Conservation (phyloP, 2,113 vertebrate genomes). For the Lepus americanus region DNA sequence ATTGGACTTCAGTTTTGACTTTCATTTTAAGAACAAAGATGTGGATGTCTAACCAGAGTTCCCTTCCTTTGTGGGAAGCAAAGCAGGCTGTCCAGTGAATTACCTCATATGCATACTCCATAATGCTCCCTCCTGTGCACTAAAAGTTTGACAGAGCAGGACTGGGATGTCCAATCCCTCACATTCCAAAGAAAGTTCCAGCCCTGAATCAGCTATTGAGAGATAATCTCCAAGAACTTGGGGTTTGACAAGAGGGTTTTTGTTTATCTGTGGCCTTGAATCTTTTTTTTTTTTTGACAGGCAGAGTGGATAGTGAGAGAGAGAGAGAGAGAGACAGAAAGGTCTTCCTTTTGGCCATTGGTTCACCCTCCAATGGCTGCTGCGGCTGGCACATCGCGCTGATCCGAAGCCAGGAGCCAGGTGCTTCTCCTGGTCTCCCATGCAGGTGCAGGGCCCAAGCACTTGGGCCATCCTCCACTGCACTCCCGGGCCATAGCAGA, state of each 20-base stretch:
- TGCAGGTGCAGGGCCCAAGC: too few relatives aligned
- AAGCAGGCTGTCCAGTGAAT: neutral
- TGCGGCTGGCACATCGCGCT: too few relatives aligned
- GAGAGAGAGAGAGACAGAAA: too few relatives aligned
- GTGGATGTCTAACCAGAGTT: neutral
- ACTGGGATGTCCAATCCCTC: neutral
- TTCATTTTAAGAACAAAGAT: neutral
- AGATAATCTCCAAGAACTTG: neutral
- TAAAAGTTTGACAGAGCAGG: neutral
- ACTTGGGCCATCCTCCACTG: too few relatives aligned
- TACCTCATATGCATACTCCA: neutral
- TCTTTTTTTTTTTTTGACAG: neutral
- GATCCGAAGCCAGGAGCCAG: too few relatives aligned
- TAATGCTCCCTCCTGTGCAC: neutral
- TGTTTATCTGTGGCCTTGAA: constrained; percentile 4
- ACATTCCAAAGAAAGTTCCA: neutral
- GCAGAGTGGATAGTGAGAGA: too few relatives aligned
- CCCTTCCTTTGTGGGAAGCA: neutral
- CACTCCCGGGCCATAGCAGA: too few relatives aligned
- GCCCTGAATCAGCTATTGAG: neutral
- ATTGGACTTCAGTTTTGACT: neutral
- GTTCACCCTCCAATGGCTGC: too few relatives aligned
- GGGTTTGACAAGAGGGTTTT: neutral
- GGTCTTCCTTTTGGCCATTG: too few relatives aligned
- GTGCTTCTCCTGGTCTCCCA: too few relatives aligned